Evolutionary conservation across 1,140 invertebrate genomes (phyloP).

Genomic region (Phthorimaea operculella): DNA sequence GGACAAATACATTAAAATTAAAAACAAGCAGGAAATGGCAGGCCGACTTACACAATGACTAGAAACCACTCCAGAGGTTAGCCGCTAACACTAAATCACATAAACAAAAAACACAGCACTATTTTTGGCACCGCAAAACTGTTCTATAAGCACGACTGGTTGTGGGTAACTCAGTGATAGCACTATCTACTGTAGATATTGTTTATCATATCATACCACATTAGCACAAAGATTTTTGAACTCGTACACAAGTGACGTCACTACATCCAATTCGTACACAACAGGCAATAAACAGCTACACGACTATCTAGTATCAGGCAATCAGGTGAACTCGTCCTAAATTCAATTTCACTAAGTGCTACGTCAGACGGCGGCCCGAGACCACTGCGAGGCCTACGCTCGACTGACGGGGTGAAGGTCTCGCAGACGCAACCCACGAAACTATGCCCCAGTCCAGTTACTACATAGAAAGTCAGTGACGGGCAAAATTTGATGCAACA

Average conservation of each 20-base stretch:
- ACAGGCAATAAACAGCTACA: slow-evolving; percentile 31
- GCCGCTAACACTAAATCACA: not conserved
- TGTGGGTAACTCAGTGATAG: slow-evolving; percentile 21
- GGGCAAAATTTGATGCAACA: slow-evolving; percentile 49
- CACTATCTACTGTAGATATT: slow-evolving; percentile 48
- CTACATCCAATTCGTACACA: slow-evolving; percentile 12
- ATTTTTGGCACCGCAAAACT: slow-evolving; percentile 8
- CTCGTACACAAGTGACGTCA: slow-evolving; percentile 47
- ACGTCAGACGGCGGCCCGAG: slow-evolving; percentile 23
- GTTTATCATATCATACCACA: slow-evolving; percentile 52
- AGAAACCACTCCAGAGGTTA: too few species aligned
- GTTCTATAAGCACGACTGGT: slow-evolving; percentile 19
- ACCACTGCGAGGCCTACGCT: not conserved
- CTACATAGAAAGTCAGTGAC: slow-evolving; percentile 46
- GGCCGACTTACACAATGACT: slow-evolving; percentile 16
- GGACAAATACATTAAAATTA: too few species aligned
- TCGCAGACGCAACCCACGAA: slow-evolving; percentile 20
- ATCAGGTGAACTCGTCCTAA: slow-evolving; percentile 38
- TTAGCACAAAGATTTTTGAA: slow-evolving; percentile 44
- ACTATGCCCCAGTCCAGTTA: slow-evolving; percentile 33
- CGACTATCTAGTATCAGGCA: slow-evolving; percentile 22
- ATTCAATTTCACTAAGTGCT: slow-evolving; percentile 32
- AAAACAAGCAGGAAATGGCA: too few species aligned
- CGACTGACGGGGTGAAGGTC: slow-evolving; percentile 28
- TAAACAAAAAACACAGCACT: slow-evolving; percentile 9